A percentile compares a stretch with the other conserved stretches of the same genome.
phyloP scores from a whole-genome alignment of 1,140 invertebrate species.

The Lineus longissimus region DNA sequence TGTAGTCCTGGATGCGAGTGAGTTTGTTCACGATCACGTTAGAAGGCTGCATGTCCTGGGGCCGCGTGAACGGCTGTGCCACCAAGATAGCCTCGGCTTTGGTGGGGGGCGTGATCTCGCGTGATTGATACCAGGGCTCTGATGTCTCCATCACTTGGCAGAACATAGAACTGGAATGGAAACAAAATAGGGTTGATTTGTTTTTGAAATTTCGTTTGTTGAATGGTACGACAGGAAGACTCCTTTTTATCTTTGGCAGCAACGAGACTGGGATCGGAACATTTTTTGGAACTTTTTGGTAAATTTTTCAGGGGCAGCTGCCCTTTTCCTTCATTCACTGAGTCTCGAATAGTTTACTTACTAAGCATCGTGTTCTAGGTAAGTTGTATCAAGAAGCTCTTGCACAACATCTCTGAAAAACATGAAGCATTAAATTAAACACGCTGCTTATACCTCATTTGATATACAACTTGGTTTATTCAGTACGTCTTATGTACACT shows the following conservation, averaged over 20 bases:
- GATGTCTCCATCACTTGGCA: constrained; percentile 69
- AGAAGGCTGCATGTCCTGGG: constrained; percentile 52
- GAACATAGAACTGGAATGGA: constrained; percentile 64
- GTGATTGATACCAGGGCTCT: constrained; percentile 64
- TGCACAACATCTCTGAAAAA: constrained; percentile 58
- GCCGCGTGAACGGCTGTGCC: constrained; percentile 40
- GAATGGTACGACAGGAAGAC: background rate
- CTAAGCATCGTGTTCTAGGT: constrained; percentile 72
- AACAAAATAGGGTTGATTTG: constrained; percentile 12
- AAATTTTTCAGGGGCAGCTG: too few relatives aligned
- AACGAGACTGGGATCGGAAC: constrained; percentile 6
- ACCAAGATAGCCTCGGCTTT: constrained; percentile 28
- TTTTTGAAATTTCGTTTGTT: background rate
- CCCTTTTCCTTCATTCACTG: too few relatives aligned
- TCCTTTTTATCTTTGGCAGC: constrained; percentile 6
- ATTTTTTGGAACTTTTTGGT: background rate
- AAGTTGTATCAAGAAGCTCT: constrained; percentile 61
- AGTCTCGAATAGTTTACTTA: too few relatives aligned
- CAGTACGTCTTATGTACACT: too few relatives aligned
- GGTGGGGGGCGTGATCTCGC: constrained; percentile 25
- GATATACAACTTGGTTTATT: too few relatives aligned
- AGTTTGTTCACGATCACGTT: constrained; percentile 67
- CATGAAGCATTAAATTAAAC: constrained; percentile 35
- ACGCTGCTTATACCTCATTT: too few relatives aligned
- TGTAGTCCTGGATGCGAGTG: constrained; percentile 66